A percentile compares a stretch with the other conserved stretches of the same genome.
phyloP scores from a whole-genome alignment of 2,888 invertebrate species.

The Hanleya hanleyi region DNA sequence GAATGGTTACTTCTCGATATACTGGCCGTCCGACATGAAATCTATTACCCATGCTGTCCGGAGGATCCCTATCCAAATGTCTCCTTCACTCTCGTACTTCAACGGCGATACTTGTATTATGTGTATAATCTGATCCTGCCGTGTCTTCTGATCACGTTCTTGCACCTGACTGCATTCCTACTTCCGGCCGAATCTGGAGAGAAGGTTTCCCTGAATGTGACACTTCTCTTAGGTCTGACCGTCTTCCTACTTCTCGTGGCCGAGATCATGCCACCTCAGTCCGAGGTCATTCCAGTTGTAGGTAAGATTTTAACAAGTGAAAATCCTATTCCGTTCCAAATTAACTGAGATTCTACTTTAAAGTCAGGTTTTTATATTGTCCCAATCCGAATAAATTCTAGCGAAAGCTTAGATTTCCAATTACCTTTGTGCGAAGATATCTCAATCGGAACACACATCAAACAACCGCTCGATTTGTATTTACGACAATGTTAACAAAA shows the following conservation, averaged over 20 bases:
- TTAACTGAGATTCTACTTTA: no score
- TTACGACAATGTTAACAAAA: no score
- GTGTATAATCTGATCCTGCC: constrained; percentile 46
- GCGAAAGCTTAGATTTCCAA: no score
- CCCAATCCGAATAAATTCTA: no score
- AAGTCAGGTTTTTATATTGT: no score
- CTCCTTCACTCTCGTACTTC: constrained; percentile 17
- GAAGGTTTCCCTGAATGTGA: constrained; percentile 43
- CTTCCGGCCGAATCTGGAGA: constrained; percentile 48
- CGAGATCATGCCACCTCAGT: constrained; percentile 49
- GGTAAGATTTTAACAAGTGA: no score
- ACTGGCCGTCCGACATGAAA: neutral
- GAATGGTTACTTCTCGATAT: constrained; percentile 14
- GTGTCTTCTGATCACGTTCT: constrained; percentile 41
- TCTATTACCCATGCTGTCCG: constrained; percentile 17
- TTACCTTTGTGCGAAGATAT: no score
- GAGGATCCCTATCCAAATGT: constrained; percentile 20
- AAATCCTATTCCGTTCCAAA: no score
- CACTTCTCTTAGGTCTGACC: constrained; percentile 46
- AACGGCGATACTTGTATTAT: constrained; percentile 41
- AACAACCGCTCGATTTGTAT: no score
- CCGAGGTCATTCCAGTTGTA: constrained; percentile 46
- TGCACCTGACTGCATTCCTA: constrained; percentile 35
- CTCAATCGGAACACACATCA: no score
- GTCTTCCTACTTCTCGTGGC: constrained; percentile 47